phyloP scores from a whole-genome alignment of 2,797 vertebrate genomes.

The Tragelaphus oryx region DNA sequence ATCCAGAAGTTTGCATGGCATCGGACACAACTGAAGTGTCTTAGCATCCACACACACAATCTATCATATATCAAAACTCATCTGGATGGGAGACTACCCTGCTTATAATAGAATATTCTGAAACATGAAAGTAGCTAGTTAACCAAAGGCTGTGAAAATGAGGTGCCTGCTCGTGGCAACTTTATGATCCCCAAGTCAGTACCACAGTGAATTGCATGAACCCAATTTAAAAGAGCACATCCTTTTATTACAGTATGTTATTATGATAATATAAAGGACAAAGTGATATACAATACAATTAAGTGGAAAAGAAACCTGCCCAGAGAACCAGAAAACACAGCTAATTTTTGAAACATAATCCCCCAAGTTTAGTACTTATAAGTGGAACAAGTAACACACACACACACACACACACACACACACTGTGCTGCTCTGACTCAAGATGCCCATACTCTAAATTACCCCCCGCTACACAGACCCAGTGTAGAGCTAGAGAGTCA shows the following conservation, averaged over 20 bases:
- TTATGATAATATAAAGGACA: conserved; percentile 61
- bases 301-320: conserved; percentile 56
- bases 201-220: conserved; percentile 66
- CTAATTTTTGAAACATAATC: conserved; percentile 64
- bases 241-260: conserved; percentile 69
- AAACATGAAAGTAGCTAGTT: conserved; percentile 51
- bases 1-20: background rate
- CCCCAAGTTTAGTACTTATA: conserved; percentile 46
- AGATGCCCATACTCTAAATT: background rate
- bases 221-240: conserved; percentile 72
- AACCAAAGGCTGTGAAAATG: conserved; percentile 40
- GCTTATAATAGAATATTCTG: background rate
- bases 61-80: background rate
- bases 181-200: conserved; percentile 49
- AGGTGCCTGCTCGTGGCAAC: conserved; percentile 22
- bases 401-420: background rate
- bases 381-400: conserved; percentile 18
- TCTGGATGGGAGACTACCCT: background rate
- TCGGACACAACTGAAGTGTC: background rate
- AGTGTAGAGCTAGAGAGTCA: background rate
- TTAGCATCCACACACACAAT: background rate
- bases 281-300: conserved; percentile 71
- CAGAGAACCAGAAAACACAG: conserved; percentile 60
- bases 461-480: background rate
- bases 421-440: background rate